Evolutionary conservation across 2,888 invertebrate genomes (phyloP).

Genomic region (Oscheius sp.): DNA sequence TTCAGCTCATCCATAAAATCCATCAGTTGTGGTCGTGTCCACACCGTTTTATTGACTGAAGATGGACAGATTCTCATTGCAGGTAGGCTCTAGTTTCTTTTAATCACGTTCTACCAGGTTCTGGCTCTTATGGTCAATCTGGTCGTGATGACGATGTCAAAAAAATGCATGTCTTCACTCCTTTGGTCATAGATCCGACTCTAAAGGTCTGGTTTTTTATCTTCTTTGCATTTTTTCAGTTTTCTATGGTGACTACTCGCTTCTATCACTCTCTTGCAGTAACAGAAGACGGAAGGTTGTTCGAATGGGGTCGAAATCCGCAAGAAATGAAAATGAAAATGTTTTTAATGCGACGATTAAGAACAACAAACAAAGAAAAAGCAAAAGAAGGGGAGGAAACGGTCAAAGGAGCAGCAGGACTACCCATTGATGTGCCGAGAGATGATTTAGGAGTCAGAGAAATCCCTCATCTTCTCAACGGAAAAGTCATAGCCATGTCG

Average conservation of each 20-base stretch:
- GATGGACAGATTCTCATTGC: conserved; percentile 38
- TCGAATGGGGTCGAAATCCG: conserved; percentile 64
- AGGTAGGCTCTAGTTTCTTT: conserved; percentile 9
- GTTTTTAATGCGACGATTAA: conserved; percentile 54
- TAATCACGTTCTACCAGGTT: conserved; percentile 30
- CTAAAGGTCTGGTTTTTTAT: conserved; percentile 2
- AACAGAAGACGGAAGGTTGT: conserved; percentile 43
- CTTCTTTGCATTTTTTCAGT: neutral
- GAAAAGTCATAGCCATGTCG: conserved; percentile 40
- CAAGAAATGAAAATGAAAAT: conserved; percentile 61
- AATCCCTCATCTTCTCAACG: conserved; percentile 46
- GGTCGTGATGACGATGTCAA: conserved; percentile 49
- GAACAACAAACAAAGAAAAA: conserved; percentile 40
- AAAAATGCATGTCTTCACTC: conserved; percentile 42
- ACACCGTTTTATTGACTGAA: conserved; percentile 46
- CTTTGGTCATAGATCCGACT: conserved; percentile 29
- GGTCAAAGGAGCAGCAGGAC: neutral
- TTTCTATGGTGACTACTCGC: conserved; percentile 38
- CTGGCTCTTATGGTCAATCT: conserved; percentile 53
- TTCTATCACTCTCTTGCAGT: conserved; percentile 65
- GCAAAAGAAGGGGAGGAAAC: conserved; percentile 8
- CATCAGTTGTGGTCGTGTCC: conserved; percentile 52
- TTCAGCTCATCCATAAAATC: conserved; percentile 28
- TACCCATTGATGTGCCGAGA: conserved; percentile 48
- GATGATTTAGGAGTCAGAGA: conserved; percentile 52